Conservation (phyloP, 2,797 vertebrate species). For the Takifugu rubripes region DNA sequence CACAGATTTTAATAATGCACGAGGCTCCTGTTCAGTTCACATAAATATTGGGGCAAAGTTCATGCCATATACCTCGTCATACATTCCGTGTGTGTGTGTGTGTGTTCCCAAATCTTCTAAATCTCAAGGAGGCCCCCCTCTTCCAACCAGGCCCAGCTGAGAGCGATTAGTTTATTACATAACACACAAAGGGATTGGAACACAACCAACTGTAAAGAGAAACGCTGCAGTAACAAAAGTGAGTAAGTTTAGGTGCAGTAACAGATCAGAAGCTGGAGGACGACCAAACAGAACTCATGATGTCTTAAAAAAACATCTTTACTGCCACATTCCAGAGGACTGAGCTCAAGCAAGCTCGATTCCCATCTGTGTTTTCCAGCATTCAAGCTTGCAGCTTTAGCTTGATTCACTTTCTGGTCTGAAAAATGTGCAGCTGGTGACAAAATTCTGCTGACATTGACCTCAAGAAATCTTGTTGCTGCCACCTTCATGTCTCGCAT, state of each 20-base stretch:
- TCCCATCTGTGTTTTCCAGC: too few relatives aligned
- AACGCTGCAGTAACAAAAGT: background rate
- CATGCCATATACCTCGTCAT: conserved; percentile 23
- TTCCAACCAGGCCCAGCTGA: conserved; percentile 52
- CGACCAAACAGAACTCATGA: background rate
- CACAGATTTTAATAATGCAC: background rate
- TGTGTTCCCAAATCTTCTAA: conserved; percentile 15
- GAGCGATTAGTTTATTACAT: conserved; percentile 59
- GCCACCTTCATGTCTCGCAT: too few relatives aligned
- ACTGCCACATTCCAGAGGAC: background rate
- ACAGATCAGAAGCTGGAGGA: background rate
- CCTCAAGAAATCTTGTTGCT: too few relatives aligned
- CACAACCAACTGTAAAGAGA: background rate
- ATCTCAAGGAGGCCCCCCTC: conserved; percentile 42
- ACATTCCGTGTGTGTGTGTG: conserved; percentile 18
- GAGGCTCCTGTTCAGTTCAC: conserved; percentile 8
- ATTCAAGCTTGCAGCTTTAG: too few relatives aligned
- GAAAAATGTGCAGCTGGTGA: too few relatives aligned
- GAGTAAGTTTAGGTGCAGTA: background rate
- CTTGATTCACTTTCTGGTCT: too few relatives aligned
- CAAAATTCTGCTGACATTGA: too few relatives aligned
- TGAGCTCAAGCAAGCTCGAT: background rate
- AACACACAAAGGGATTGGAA: conserved; percentile 21
- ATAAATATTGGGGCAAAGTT: conserved; percentile 31
- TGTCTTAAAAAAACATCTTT: background rate